Evolutionary conservation across 2,113 vertebrate genomes (phyloP), one percentile per base, ranked within the genome.

Genomic region (Microcebus murinus): DNA sequence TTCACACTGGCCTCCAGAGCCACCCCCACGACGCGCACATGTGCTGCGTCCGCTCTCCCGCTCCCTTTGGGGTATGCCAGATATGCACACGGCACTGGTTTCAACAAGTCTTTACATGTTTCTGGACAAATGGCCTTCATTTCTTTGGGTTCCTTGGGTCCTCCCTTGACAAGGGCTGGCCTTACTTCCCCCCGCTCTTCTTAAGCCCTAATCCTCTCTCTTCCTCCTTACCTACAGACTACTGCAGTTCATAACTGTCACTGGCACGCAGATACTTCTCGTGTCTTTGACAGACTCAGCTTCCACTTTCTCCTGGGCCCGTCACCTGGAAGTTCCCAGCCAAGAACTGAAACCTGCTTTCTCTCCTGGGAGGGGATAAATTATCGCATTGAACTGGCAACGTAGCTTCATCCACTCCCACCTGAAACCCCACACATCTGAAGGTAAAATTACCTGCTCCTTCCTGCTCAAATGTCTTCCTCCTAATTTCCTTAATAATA

Each of bases 1-100:
- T 45, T 48, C 0, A 13, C 23, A 48, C 45, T 31, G 23, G 65
- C 73, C 63, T 39, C 68, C 11, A 7, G 9, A 31, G 14, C n/a
- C 4, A 6, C 7, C 36, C 63, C 12, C 21, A 34, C 14, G 0
- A 9, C 3, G 23, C 4, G 6, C 29, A 45, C 7, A 3, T 0
- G 0, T 8, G 23, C 8, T 29, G 17, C 71, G 39, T 18, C 39
- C 15, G 8, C 25, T 70, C 25, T 87, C 34, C 25, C 5, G 7
- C 7, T 14, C 10, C 39, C 6, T 61, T 81, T 67, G 6, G 4
- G 27, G 4, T 80, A 1, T 17, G 31, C 45, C 13, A 42, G 15
- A 18, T 21, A 2, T 42, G 21, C 59, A 18, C 1, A 48, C 25
- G 85, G 10, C 71, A 27, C 7, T 70, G 21, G 3, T 20, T 42